Evolutionary conservation across 2,113 vertebrate genomes (phyloP).

Genomic region (Lipophrys pholis): DNA sequence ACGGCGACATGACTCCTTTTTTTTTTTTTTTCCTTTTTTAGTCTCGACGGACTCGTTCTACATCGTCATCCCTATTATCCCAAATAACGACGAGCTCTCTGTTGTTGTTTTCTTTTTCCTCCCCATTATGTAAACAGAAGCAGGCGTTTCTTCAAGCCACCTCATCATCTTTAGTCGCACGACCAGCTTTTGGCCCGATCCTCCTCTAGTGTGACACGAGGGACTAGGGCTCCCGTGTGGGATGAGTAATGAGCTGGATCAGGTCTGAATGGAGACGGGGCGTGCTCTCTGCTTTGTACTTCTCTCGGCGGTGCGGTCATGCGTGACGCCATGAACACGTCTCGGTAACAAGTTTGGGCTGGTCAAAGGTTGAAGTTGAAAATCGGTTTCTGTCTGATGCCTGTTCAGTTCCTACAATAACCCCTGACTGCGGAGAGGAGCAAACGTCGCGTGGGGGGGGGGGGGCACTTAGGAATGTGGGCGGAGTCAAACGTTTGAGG

Average conservation of each 20-base stretch:
- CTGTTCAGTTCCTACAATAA: too few species aligned
- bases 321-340: not conserved
- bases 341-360: not conserved
- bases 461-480: too few species aligned
- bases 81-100: conserved; percentile 32
- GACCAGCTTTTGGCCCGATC: conserved; percentile 43
- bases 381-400: too few species aligned
- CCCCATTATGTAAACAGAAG: conserved; percentile 12
- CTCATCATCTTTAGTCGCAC: conserved; percentile 14
- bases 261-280: not conserved
- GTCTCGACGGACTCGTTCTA: not conserved
- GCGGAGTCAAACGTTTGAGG: too few species aligned
- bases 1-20: not conserved
- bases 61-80: not conserved
- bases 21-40: not conserved
- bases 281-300: too few species aligned
- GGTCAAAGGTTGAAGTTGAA: not conserved
- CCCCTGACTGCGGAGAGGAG: too few species aligned
- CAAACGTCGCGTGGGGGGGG: too few species aligned
- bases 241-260: conserved; percentile 24
- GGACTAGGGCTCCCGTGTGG: not conserved
- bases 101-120: conserved; percentile 6
- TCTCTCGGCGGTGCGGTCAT: not conserved
- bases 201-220: not conserved
- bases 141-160: conserved; percentile 24